phyloP scores from a whole-genome alignment of 1,140 invertebrate genomes.

The Phocides pigmalion region DNA sequence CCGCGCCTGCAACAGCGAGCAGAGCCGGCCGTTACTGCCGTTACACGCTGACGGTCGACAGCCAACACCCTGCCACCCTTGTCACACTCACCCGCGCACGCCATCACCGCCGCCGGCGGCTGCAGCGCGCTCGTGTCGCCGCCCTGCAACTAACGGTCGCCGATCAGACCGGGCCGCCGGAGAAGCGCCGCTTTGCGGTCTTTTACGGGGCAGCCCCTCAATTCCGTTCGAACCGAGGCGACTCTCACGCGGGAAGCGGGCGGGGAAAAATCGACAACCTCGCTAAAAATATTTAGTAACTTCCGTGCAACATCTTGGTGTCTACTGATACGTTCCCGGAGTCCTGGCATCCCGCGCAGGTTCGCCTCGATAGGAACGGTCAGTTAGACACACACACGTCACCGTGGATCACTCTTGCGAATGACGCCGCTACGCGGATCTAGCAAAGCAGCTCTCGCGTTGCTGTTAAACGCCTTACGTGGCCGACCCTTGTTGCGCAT shows the following conservation, averaged over 20 bases:
- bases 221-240: background rate
- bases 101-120: background rate
- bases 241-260: background rate
- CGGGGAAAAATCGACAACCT: background rate
- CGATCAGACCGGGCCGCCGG: background rate
- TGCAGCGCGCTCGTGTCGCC: background rate
- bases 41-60: constrained; percentile 30
- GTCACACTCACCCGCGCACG: background rate
- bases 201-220: background rate
- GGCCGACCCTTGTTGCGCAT: background rate
- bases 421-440: background rate
- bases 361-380: background rate
- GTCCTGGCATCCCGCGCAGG: background rate
- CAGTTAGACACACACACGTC: background rate
- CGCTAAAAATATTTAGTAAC: too few species aligned
- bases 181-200: background rate
- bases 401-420: background rate
- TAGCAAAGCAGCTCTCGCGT: background rate
- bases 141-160: background rate
- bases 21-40: constrained; percentile 45
- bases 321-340: too few species aligned
- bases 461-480: background rate
- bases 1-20: constrained; percentile 60
- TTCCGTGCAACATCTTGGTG: too few species aligned
- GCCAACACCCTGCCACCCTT: background rate